Base-by-base conservation (phyloP, 2,888 invertebrate genomes). In the Schizotus pectinicornis region DNA sequence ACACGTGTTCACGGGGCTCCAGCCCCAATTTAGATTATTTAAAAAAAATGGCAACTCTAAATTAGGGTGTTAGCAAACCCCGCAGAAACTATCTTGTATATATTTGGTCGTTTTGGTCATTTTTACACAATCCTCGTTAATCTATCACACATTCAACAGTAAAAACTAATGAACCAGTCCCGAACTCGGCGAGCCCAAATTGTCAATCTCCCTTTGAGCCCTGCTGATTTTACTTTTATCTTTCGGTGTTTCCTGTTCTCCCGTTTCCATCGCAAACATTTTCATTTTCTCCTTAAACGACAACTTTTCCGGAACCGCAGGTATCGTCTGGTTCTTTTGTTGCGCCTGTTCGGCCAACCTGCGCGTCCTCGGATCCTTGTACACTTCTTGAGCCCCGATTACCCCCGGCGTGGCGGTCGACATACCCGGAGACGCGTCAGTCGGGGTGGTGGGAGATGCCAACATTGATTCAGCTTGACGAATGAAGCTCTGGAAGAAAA, bases 281-380 rank as follows among this genome's bases (percentile, higher is more conserved):
- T 95, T 95, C 97, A 98, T 98, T 82, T 99, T 99, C 80, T 99
- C 98, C 79, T 95, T 92, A 82, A 99, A 99, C 56, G 94, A 94
- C 61, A 98, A 85, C 73, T 96, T 94, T 77, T 98, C 97, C 1
- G 94, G 94, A 62, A 92, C 86, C 54, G 88, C 86, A 52, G 90
- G 86, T 65, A 84, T 81, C 67, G 82, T 82, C 59, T 82, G 85
- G 68, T 86, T 86, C 66, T 88, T 85, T 62, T 86, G 86, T 49
- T 80, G 79, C 6, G 81, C 82, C 72, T 88, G 87, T 78, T 94
- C 92, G 1, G 93, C 94, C 67, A 95, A 82, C n/a, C 95, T 89
- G 56, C 91, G 88, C 70, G 90, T 85, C 67, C 97, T 86, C 7
- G 97, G 98, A 83, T 98, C 98, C 72, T 95, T 88, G 82, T 98